Conservation (phyloP, 2,797 vertebrate species). For the Salmo trutta region DNA sequence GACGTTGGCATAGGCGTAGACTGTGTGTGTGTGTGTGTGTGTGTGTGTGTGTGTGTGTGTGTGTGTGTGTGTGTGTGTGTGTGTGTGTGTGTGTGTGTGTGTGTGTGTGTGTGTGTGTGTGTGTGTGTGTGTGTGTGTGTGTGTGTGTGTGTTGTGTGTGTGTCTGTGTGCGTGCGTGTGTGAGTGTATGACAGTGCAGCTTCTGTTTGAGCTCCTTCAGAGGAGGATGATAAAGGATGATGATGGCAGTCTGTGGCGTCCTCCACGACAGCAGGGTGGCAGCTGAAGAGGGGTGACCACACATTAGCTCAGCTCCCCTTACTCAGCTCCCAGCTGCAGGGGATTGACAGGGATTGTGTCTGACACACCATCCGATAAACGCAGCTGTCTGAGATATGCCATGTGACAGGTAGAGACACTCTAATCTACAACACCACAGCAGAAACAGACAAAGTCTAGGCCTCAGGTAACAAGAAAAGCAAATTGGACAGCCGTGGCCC, state of each 20-base stretch:
- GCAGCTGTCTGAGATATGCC: conserved; percentile 15
- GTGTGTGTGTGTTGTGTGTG: not conserved
- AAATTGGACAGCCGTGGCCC: not conserved
- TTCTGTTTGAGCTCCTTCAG: not conserved
- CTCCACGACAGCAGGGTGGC: not conserved
- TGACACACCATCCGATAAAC: conserved; percentile 31
- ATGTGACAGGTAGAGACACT: conserved; percentile 29
- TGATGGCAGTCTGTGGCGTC: not conserved
- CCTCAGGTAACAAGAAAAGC: not conserved
- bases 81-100: conserved; percentile 8
- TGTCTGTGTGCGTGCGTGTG: no score
- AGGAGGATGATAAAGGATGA: not conserved
- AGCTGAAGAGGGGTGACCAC: conserved; percentile 43
- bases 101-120: not conserved
- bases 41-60: conserved; percentile 6
- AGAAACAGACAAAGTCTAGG: not conserved
- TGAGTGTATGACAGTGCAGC: not conserved
- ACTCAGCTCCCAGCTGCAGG: conserved; percentile 31
- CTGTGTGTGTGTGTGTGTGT: conserved; percentile 4
- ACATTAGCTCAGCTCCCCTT: conserved; percentile 41
- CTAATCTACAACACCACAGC: conserved; percentile 25
- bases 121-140: not conserved
- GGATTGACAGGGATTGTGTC: conserved; percentile 20
- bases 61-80: not conserved
- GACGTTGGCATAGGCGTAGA: no score